Conservation (phyloP, 2,888 invertebrate genomes). For the Parasteatoda lunata region DNA sequence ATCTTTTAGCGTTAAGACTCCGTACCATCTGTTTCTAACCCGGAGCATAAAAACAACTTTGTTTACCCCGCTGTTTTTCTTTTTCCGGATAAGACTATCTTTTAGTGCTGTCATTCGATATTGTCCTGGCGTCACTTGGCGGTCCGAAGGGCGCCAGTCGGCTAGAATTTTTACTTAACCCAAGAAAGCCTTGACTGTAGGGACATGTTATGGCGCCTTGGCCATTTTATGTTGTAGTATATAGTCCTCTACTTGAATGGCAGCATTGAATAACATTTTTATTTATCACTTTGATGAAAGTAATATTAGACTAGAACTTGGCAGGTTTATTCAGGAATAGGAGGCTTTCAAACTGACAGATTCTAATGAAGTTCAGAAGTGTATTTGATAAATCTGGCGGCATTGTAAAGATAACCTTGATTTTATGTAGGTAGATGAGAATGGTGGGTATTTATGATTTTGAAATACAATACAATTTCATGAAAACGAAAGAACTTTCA, state of each 20-base stretch:
- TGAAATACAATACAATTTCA: too few relatives aligned
- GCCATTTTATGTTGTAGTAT: background rate
- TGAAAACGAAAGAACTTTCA: too few relatives aligned
- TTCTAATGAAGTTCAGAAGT: too few relatives aligned
- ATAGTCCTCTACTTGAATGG: background rate
- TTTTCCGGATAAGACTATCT: background rate
- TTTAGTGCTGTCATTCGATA: conserved; percentile 3
- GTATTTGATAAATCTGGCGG: too few relatives aligned
- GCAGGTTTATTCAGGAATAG: too few relatives aligned
- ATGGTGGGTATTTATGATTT: too few relatives aligned
- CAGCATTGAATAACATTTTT: background rate
- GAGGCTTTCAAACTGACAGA: too few relatives aligned
- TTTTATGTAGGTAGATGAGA: too few relatives aligned
- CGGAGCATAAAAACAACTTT: conserved; percentile 1
- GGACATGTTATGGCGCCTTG: background rate
- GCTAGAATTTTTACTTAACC: background rate
- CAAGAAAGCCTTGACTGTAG: background rate
- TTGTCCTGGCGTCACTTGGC: background rate
- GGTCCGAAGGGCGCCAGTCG: background rate
- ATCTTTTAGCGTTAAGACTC: background rate
- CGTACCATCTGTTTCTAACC: background rate
- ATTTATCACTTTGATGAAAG: background rate
- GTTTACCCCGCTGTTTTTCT: background rate
- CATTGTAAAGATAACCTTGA: too few relatives aligned
- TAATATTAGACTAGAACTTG: too few relatives aligned